Evolutionary conservation across 1,140 invertebrate species (phyloP), one percentile per base, ranked within the genome.

Genomic region (Cotesia glomerata): DNA sequence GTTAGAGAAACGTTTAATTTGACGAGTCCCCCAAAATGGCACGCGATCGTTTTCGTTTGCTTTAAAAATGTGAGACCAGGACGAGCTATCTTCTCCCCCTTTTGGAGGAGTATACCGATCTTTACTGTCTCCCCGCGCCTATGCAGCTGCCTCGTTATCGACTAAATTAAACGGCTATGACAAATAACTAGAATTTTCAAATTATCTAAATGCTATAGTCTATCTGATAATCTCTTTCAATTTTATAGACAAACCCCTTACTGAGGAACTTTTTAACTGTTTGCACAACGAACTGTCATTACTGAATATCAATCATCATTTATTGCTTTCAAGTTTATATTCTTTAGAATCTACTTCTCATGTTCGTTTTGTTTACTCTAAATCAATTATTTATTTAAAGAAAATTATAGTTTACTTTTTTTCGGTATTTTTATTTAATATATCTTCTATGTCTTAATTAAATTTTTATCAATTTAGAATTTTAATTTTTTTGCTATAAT

Each of bases 1-100:
- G 77, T 81, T 79, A 73, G 73, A 73, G 74, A 78, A 83, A 76
- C 83, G 79, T 86, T 86, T 85, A 86, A 85, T 85, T 83, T 83
- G 77, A 77, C 77, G 71, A 72, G 72, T 79, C 78, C 69, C 64
- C 77, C 72, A 75, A 81, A 83, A 81, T 81, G 79, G 79, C 83
- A 86, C 83, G 84, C 83, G 82, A 85, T 83, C 75, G 71, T 76
- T 77, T 68, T 83, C 75, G 69, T 76, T 77, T 68, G 16, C 58
- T 35, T 73, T 70, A 72, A 75, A 75, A 75, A 75, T 69, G 52
- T 35, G 59, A 45, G 58, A 18, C 58, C 52, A 51, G 58, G 58
- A 13, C 58, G 4, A 49, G 26, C 45, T 34, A 58, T 32, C 36
- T 68, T 56, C 64, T 63, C 39, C 35, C 14, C n/a, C 9, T 4